A percentile compares a stretch with the other conserved stretches of the same genome.
Evolutionary conservation across 2,797 vertebrate genomes (phyloP).

Genomic region (Catharus ustulatus): DNA sequence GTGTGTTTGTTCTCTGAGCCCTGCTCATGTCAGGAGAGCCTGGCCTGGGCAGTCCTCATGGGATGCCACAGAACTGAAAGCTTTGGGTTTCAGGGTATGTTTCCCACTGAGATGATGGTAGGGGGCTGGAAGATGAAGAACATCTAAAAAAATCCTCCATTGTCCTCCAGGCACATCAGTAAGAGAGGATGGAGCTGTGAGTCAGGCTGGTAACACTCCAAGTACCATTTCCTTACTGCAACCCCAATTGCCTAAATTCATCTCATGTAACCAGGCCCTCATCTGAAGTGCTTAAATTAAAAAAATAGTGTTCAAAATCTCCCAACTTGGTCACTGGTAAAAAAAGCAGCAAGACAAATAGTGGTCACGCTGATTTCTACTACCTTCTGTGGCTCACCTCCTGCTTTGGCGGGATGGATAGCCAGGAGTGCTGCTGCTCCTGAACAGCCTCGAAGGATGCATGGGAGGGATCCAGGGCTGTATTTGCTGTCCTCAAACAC

Average conservation of each 20-base stretch:
- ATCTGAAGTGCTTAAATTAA: neutral
- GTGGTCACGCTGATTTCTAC: neutral
- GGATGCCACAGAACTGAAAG: neutral
- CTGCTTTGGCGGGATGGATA: accelerated
- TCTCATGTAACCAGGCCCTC: neutral
- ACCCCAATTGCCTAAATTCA: neutral
- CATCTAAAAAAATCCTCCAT: neutral
- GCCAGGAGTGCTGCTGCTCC: neutral
- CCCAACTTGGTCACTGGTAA: neutral
- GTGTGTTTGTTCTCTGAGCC: neutral
- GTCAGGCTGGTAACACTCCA: constrained; percentile 5
- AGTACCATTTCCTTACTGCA: neutral
- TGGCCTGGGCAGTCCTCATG: neutral
- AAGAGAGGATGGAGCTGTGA: neutral
- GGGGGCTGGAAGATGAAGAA: neutral
- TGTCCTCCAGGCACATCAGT: neutral
- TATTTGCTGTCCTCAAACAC: neutral
- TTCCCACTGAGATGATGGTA: neutral
- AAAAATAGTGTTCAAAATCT: neutral
- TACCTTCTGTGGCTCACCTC: neutral
- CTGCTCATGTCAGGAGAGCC: neutral
- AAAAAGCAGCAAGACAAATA: neutral
- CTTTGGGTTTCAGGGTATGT: neutral
- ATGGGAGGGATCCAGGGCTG: neutral
- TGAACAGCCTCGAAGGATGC: neutral